Base-by-base conservation (phyloP, 2,797 vertebrate species). In the Bovichtus diacanthus region DNA sequence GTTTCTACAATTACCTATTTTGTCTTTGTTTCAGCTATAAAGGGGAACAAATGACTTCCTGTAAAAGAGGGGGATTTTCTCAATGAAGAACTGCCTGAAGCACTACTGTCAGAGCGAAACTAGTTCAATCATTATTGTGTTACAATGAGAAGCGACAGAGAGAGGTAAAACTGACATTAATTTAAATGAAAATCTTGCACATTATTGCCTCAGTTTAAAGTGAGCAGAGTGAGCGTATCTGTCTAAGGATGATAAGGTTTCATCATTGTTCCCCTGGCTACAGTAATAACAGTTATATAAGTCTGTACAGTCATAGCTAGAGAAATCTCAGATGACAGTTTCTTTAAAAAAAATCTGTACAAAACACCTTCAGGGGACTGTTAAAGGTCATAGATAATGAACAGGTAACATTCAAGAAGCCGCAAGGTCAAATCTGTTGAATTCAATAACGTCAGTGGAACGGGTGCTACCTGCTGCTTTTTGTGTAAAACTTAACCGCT, bases 121-220 rank as follows among this genome's bases (percentile, higher is more conserved):
- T 25, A 9, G 39, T 43, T 21, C 43, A 43, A 49, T 60, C 15
- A 60, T 65, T n/a, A 64, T 29, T 78, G 31, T 59, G 44, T 59
- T 43, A 64, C 9, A 65, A 43, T 9, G 9, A 68, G 18, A 27
- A 15, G 23, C 0, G 2, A 74, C 15, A 56, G 54, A 49, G 23
- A 44, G n/a, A 4, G 9, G 16, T 11, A 21, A 51, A 53, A 50
- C 21, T 27, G 69, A 56, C 8, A 36, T 34, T 51, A 5, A 58
- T 59, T 58, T 13, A 25, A 44, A 74, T 70, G 3, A 58, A 55
- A 78, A 49, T 64, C n/a, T 72, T 77, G 25, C 75, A 61, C 9
- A 38, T 58, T 70, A 63, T 80, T 86, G 53, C 60, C 34, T 82
- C 66, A 81, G 60, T 65, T 71, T 74, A 25, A 38, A 59, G 39